Percentiles rank a stretch among this genome's conserved stretches.
Evolutionary conservation across 2,888 invertebrate species (phyloP).

Genomic region (Xestia rhomboidea): DNA sequence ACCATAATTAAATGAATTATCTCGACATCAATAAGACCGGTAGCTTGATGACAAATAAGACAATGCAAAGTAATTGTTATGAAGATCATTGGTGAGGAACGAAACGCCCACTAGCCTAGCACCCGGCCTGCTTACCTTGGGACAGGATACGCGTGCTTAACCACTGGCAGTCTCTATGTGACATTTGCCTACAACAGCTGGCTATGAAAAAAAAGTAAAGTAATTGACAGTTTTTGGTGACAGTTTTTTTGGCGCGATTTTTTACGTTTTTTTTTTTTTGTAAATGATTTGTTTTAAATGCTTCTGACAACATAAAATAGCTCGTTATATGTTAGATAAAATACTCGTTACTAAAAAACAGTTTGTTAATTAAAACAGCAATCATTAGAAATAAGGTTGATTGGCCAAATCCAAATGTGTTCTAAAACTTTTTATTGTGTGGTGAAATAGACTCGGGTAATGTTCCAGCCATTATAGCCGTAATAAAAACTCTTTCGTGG

Average conservation of each 20-base stretch:
- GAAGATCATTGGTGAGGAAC: conserved; percentile 82
- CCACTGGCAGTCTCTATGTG: conserved; percentile 73
- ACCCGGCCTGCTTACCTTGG: conserved; percentile 80
- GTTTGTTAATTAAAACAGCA: conserved; percentile 30
- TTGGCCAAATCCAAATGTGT: conserved; percentile 30
- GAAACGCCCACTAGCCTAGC: conserved; percentile 76
- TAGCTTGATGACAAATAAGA: conserved; percentile 74
- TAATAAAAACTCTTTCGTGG: conserved; percentile 32
- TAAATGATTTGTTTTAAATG: conserved; percentile 9
- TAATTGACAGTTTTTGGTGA: conserved; percentile 18
- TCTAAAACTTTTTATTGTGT: conserved; percentile 16
- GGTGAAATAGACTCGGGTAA: conserved; percentile 28
- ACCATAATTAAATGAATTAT: conserved; percentile 61
- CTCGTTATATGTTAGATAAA: conserved; percentile 7
- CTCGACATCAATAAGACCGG: conserved; percentile 54
- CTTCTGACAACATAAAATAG: conserved; percentile 2
- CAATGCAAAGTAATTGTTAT: conserved; percentile 75
- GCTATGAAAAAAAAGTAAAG: conserved; percentile 54
- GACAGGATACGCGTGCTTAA: conserved; percentile 73
- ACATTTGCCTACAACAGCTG: conserved; percentile 66
- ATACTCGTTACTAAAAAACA: conserved; percentile 7
- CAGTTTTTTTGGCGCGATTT: conserved; percentile 41
- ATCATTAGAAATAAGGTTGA: conserved; percentile 21
- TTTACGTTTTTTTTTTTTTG: conserved; percentile 9
- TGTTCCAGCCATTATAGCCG: not conserved